Base-by-base conservation (phyloP, 1,140 invertebrate genomes). In the Leptopilina boulardi region DNA sequence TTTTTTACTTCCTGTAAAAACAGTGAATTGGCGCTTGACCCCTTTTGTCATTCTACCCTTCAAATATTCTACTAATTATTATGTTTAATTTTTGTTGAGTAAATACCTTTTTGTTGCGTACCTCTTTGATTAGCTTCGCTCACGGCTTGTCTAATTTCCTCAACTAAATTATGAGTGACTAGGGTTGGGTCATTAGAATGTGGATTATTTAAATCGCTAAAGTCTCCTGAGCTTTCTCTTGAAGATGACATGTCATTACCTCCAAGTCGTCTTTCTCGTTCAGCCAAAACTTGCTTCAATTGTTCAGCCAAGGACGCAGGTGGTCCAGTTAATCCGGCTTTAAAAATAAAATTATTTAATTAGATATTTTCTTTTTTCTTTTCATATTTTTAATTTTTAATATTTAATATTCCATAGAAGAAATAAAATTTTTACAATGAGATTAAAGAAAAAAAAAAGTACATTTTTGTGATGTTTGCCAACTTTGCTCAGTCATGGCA, bases 111-210 rank as follows among this genome's bases (percentile, higher is more conserved):
- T 54, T 54, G 51, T 18, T 54, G 18, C 51, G 51, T 92, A 95
- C 95, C 95, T 94, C 94, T 93, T 80, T 95, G 94, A 92, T 96
- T 96, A 75, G 95, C 95, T 88, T 96, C 95, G 87, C 94, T 96
- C 80, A 97, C 95, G 82, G 95, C 95, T 89, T 95, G 94, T 79
- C 95, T 92, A 83, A 96, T 96, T 92, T 96, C 95, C 86, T 96
- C 95, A 71, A 95, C 94, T 77, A 96, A 92, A 89, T 95, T 94
- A 92, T 96, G 95, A 82, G 95, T 95, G 81, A 95, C 90, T 83
- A 91, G 87, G 41, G 91, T 87, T 47, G 90, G 86, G 83, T 90
- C 87, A 81, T 90, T 92, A 18, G 86, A 88, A 82, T 92, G 92
- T 19, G 83, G 84, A 89, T 93, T 93, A 86, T 93, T 94, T 71